Percentiles rank a stretch among this genome's conserved stretches.
Evolutionary conservation across 2,113 vertebrate genomes (phyloP).

Genomic region (Orthonyx spaldingii): DNA sequence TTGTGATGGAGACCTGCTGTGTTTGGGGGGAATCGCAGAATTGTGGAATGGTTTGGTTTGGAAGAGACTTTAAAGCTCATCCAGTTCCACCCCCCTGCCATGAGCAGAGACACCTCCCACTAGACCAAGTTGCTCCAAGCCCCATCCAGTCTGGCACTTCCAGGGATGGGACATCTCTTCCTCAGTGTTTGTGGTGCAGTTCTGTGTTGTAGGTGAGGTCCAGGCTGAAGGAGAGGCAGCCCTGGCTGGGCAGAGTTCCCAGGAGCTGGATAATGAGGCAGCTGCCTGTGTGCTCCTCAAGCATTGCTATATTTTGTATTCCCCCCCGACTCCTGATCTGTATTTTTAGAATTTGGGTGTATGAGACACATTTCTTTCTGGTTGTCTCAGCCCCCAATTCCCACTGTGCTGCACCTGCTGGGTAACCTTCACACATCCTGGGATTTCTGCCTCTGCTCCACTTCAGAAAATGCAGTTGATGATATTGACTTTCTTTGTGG

Average conservation of each 20-base stretch:
- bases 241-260: background rate
- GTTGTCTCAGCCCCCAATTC: background rate
- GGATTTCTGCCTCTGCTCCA: background rate
- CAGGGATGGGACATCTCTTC: background rate
- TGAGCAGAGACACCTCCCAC: background rate
- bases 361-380: background rate
- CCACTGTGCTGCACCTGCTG: background rate
- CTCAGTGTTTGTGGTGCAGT: background rate
- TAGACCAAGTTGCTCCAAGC: background rate
- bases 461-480: background rate
- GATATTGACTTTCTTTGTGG: background rate
- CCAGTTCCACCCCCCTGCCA: background rate
- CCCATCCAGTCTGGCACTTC: accelerated
- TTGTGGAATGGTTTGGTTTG: background rate
- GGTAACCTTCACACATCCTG: background rate
- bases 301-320: background rate
- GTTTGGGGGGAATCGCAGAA: background rate
- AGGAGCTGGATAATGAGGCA: background rate
- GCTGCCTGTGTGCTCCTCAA: background rate
- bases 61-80: background rate
- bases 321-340: background rate
- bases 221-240: background rate
- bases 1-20: background rate
- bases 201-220: background rate
- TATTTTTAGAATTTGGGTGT: background rate